Percentiles rank a stretch among this genome's conserved stretches.
phyloP scores from a whole-genome alignment of 2,113 vertebrate genomes.

The Oncorhynchus keta region DNA sequence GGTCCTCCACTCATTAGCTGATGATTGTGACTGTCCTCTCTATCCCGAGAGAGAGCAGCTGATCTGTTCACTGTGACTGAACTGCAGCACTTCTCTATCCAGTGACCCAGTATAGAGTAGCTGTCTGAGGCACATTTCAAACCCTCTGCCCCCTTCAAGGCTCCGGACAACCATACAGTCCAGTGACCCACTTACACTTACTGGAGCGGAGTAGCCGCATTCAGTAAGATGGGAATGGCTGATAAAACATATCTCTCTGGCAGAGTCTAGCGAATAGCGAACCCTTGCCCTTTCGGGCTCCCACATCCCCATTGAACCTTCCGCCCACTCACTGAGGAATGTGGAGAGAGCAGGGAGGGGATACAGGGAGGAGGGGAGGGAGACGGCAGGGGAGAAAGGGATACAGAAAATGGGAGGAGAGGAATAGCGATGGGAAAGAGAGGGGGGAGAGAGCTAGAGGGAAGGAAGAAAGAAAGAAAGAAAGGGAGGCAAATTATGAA shows the following conservation, averaged over 20 bases:
- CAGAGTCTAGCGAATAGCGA: slow-evolving; percentile 43
- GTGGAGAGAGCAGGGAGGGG: slow-evolving; percentile 49
- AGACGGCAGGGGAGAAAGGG: not conserved
- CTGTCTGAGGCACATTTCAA: slow-evolving; percentile 13
- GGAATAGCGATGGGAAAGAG: not conserved
- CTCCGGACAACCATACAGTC: slow-evolving; percentile 1
- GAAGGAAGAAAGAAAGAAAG: slow-evolving; percentile 7
- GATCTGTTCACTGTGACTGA: not conserved
- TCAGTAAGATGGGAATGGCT: slow-evolving; percentile 27
- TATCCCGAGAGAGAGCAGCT: slow-evolving; percentile 8
- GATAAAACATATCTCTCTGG: slow-evolving; percentile 25
- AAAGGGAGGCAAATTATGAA: slow-evolving; percentile 6
- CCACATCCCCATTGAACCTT: slow-evolving; percentile 73
- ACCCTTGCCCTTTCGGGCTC: slow-evolving; percentile 64
- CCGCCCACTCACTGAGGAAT: slow-evolving; percentile 75
- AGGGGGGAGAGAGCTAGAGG: slow-evolving; percentile 11
- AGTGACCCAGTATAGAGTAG: slow-evolving; percentile 1
- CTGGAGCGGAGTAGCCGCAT: slow-evolving; percentile 28
- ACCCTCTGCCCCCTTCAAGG: not conserved
- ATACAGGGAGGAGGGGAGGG: slow-evolving; percentile 20
- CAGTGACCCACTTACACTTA: not conserved
- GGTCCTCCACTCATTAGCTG: slow-evolving; percentile 68
- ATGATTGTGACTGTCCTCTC: slow-evolving; percentile 4
- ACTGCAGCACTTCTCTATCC: slow-evolving; percentile 7
- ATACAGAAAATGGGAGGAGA: slow-evolving; percentile 11